Base-by-base conservation (phyloP, 1,140 invertebrate genomes). In the Drosophila repletoides region DNA sequence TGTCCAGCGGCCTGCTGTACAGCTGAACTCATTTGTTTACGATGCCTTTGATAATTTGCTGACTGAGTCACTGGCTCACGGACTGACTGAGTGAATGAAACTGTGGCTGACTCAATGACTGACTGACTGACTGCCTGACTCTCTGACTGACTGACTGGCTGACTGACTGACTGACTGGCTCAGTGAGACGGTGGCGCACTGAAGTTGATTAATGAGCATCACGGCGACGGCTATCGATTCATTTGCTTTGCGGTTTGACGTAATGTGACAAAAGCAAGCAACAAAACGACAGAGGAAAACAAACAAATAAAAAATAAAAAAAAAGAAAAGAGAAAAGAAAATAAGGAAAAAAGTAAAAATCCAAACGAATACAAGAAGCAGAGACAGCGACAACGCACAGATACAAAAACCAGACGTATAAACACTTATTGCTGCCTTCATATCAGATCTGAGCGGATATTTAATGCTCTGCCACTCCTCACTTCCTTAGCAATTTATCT, bases 171-270 rank as follows among this genome's bases (percentile, higher is more conserved):
- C 17, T 33, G 28, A 49, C 15, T 38, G 52, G 21, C 34, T 53
- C 21, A 6, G 22, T 40, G 10, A 9, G 5, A 33, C 2, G 10
- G 22, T 6, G 38, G 40, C 10, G 17, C 3, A 15, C 28, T 66
- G 63, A 59, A 66, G 55, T 66, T 66, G 63, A 66, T 66, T 66
- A 66, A 66, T 66, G 63, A 60, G 63, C 36, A 22, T 1, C 36
- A 53, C 63, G 34, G 33, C 40, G 31, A 17, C 40, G 24, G 40
- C 45, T 41, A 66, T 66, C 55, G 63, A 66, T 66, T 66, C 55
- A 66, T 66, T 60, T 51, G 56, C 56, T 66, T 60, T 59, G 43
- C 36, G 63, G 43, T 38, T 28, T 51, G 36, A 66, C 43, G 43
- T 60, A 41, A 66, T 60, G 63, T 26, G 63, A 43, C 53, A 59